Evolutionary conservation across 2,113 vertebrate species (phyloP).

Genomic region (Grammomys surdaster): DNA sequence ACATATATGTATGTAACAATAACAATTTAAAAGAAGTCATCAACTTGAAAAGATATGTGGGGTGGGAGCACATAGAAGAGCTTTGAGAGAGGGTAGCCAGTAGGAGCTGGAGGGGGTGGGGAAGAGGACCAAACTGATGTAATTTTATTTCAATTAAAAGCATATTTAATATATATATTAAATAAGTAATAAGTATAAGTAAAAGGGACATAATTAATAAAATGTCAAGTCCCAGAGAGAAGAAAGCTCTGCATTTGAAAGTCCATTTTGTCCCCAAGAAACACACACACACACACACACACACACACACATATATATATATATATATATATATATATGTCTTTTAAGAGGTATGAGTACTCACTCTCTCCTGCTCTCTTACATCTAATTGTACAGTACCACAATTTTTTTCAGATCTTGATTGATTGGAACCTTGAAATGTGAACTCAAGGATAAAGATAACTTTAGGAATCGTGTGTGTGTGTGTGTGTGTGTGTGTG

Average conservation of each 20-base stretch:
- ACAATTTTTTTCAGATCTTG: neutral
- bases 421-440: neutral
- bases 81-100: too few relatives aligned
- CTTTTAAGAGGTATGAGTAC: neutral
- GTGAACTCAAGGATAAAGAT: neutral
- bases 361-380: neutral
- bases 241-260: neutral
- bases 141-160: neutral
- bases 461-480: neutral
- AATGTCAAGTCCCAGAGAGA: constrained; percentile 13
- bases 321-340: too few relatives aligned
- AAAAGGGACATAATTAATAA: constrained; percentile 38
- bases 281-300: too few relatives aligned
- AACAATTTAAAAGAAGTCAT: neutral
- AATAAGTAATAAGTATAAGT: neutral
- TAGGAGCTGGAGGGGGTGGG: too few relatives aligned
- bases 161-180: neutral
- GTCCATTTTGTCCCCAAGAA: neutral
- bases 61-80: neutral
- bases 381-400: neutral
- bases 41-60: neutral
- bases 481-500: accelerated
- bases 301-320: too few relatives aligned
- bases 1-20: neutral
- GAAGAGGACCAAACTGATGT: neutral